Evolutionary conservation across 2,113 vertebrate genomes (phyloP).

Genomic region (Gorsachius goisagi): DNA sequence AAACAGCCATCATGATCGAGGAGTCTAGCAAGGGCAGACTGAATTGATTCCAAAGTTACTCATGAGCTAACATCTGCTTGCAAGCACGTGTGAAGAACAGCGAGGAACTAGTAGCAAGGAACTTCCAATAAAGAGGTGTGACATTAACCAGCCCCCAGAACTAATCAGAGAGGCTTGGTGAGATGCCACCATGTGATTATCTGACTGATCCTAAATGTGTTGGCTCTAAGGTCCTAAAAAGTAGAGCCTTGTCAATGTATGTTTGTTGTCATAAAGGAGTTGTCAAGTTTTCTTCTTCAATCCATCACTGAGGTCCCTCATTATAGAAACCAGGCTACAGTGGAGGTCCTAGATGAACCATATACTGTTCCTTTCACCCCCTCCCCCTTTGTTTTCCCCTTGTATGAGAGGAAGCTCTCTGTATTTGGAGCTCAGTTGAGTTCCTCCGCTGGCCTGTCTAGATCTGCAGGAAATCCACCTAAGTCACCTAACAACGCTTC

Average conservation of each 20-base stretch:
- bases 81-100: neutral
- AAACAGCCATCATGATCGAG: neutral
- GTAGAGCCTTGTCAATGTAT: neutral
- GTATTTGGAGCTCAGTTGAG: neutral
- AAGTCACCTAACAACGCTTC: neutral
- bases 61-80: neutral
- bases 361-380: neutral
- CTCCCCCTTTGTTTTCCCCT: neutral
- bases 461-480: neutral
- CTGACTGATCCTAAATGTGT: neutral
- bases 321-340: neutral
- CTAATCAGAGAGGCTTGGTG: neutral
- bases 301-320: accelerated
- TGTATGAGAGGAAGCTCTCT: neutral
- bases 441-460: neutral
- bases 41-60: neutral
- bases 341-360: neutral
- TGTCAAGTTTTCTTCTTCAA: neutral
- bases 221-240: neutral
- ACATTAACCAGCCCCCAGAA: neutral
- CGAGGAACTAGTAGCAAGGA: neutral
- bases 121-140: neutral
- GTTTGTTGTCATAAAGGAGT: neutral
- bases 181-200: neutral
- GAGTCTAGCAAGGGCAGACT: neutral